These are phyloP conservation scores for Gavia stellata DNA, from an alignment of 2,113 vertebrate genomes.

Conservation along the genomic window DNA sequence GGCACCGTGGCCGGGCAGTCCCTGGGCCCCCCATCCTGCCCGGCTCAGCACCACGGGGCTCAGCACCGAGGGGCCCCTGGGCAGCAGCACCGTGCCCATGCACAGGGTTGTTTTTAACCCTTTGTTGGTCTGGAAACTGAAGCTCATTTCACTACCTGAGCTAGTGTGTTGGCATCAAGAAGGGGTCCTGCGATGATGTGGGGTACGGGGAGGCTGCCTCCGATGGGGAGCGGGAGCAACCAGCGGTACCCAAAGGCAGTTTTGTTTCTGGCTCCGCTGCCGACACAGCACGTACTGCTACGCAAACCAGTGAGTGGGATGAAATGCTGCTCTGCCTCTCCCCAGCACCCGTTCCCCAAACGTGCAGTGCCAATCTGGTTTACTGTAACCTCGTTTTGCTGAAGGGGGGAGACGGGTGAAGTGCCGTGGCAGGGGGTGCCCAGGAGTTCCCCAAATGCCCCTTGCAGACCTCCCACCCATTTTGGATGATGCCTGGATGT, in stretches of 20 bases:
- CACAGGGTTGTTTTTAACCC: neutral
- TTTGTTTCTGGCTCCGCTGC: neutral
- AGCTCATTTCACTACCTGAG: neutral
- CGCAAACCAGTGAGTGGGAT: fast-evolving
- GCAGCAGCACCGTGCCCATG: neutral
- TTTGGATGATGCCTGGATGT: neutral
- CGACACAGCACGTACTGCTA: fast-evolving
- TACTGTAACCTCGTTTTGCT: neutral
- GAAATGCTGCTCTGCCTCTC: neutral
- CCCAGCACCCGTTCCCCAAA: neutral
- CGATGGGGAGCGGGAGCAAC: neutral
- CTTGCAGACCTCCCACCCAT: neutral
- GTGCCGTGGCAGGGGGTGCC: fast-evolving
- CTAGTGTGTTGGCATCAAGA: neutral
- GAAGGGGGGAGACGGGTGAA: neutral
- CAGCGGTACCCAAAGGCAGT: neutral
- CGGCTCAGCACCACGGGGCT: neutral
- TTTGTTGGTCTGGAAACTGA: neutral
- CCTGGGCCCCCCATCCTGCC: neutral
- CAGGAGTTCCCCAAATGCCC: neutral
- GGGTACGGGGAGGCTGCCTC: neutral
- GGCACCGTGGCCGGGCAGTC: neutral
- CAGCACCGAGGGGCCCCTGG: neutral
- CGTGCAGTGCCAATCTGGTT: fast-evolving
- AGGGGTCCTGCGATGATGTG: neutral